These are phyloP conservation scores for Ranitomeya variabilis DNA, from an alignment of 2,113 vertebrate species.

Conservation along the genomic window DNA sequence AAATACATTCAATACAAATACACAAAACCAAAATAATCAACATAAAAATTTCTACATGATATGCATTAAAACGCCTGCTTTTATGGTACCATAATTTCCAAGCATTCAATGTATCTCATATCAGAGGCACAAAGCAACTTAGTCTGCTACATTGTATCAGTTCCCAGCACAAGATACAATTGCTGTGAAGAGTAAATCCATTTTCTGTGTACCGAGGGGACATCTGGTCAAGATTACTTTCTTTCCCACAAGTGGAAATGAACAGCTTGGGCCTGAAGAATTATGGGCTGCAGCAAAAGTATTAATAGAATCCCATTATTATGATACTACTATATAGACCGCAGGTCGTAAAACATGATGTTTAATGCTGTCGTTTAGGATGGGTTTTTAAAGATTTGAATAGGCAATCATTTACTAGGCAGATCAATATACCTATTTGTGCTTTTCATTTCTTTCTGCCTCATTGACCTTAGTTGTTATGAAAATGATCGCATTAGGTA, in stretches of 20 bases:
- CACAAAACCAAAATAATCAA: too few species aligned
- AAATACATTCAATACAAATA: neutral
- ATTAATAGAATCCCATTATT: slow-evolving; percentile 5
- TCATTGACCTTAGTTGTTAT: neutral
- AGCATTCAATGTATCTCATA: neutral
- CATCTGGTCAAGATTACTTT: slow-evolving; percentile 33
- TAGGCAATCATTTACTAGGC: too few species aligned
- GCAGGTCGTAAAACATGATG: neutral
- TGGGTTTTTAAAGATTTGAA: too few species aligned
- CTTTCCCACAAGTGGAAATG: slow-evolving; percentile 18
- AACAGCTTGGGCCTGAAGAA: neutral
- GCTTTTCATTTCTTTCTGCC: neutral
- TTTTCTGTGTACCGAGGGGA: neutral
- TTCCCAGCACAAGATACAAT: neutral
- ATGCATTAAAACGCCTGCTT: neutral
- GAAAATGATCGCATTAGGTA: neutral
- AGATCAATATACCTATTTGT: too few species aligned
- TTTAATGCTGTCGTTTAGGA: too few species aligned
- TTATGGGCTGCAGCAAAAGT: neutral
- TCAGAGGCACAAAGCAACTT: neutral
- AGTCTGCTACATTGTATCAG: neutral
- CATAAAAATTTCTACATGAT: too few species aligned
- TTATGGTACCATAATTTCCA: neutral
- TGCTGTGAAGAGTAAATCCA: slow-evolving; percentile 14
- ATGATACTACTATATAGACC: neutral